Percentiles rank a stretch among this genome's conserved stretches.
These are phyloP conservation scores for Macrochelys suwanniensis DNA, from an alignment of 2,797 vertebrate species.

Conservation along the genomic window DNA sequence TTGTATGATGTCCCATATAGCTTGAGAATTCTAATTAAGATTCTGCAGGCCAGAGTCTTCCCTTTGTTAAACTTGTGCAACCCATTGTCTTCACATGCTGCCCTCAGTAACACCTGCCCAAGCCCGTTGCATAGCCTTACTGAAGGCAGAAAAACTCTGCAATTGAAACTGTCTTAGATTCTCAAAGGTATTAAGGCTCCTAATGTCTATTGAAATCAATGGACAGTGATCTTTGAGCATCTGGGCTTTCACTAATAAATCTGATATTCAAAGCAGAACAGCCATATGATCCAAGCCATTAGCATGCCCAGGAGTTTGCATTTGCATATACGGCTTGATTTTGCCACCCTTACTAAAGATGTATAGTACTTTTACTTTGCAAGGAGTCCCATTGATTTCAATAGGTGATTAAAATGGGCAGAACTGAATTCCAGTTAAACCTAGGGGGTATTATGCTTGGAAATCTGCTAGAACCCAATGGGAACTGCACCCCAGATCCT, in stretches of 20 bases:
- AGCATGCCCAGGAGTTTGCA: accelerated
- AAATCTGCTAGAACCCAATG: slow-evolving; percentile 29
- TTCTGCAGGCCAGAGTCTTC: neutral
- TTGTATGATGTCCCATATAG: too few species aligned
- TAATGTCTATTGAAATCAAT: neutral
- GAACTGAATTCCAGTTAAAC: neutral
- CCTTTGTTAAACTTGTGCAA: accelerated
- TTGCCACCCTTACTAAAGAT: neutral
- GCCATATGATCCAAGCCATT: neutral
- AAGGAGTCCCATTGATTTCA: slow-evolving; percentile 40
- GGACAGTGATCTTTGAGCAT: neutral
- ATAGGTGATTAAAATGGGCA: slow-evolving; percentile 23
- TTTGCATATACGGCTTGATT: neutral
- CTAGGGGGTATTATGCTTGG: slow-evolving; percentile 16
- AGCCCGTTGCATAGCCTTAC: neutral
- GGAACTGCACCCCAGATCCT: neutral
- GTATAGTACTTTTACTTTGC: neutral
- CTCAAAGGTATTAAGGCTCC: neutral
- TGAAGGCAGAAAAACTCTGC: neutral
- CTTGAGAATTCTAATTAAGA: too few species aligned
- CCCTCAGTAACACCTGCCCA: neutral
- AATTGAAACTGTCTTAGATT: neutral
- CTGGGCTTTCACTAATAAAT: neutral
- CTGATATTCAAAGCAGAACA: neutral
- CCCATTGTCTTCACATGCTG: neutral